These are phyloP conservation scores for Phyllostomus discolor DNA, from an alignment of 2,113 vertebrate genomes.

Conservation along the genomic window DNA sequence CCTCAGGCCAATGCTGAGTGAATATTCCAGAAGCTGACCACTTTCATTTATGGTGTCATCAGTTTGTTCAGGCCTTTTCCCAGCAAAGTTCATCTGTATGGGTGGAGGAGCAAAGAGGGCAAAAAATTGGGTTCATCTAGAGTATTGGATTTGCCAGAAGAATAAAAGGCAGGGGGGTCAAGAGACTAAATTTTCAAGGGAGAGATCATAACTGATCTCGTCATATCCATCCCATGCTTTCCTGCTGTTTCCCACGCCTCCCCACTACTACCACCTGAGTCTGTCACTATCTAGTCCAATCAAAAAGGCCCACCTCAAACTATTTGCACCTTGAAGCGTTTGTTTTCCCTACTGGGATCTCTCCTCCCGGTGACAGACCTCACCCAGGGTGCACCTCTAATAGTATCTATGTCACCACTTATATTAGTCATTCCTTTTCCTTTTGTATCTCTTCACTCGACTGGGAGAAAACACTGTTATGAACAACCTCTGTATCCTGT, in stretches of 20 bases:
- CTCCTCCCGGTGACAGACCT: neutral
- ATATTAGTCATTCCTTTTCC: neutral
- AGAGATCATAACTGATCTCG: neutral
- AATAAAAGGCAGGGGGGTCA: neutral
- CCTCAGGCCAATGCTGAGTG: neutral
- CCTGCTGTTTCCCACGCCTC: neutral
- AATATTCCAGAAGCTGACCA: neutral
- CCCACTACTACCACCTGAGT: neutral
- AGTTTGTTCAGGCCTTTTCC: neutral
- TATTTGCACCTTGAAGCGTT: neutral
- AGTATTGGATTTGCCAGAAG: neutral
- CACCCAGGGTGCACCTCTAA: neutral
- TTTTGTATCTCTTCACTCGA: neutral
- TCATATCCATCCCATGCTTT: neutral
- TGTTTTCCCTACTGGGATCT: neutral
- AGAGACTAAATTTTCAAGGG: neutral
- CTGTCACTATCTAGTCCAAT: neutral
- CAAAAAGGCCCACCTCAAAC: neutral
- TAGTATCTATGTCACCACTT: neutral
- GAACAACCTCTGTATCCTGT: neutral
- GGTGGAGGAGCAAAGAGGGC: neutral
- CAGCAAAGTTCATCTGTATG: neutral
- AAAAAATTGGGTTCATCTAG: neutral
- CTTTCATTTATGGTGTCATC: constrained; percentile 6
- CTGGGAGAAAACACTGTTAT: neutral